phyloP scores from a whole-genome alignment of 2,888 invertebrate species.

The Lochmaea capreae region DNA sequence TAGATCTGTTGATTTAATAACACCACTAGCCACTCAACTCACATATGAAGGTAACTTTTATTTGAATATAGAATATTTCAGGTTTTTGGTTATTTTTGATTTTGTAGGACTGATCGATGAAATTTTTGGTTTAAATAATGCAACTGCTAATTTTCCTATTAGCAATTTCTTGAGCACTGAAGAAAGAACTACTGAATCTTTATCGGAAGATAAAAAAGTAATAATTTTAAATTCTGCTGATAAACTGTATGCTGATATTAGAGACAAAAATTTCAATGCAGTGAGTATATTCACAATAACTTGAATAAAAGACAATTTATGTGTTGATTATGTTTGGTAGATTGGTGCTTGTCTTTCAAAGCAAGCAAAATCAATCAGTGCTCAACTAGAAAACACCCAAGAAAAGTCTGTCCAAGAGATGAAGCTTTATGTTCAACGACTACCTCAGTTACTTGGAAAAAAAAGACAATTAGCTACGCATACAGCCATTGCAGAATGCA shows the following conservation, averaged over 20 bases:
- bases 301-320: conserved; percentile 17
- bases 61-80: neutral
- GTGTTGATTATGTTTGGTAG: conserved; percentile 55
- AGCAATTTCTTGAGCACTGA: conserved; percentile 82
- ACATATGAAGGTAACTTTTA: conserved; percentile 83
- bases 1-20: conserved; percentile 89
- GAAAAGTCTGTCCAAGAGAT: conserved; percentile 95
- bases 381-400: conserved; percentile 86
- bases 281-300: conserved; percentile 58
- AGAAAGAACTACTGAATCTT: conserved; percentile 71
- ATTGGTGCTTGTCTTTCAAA: conserved; percentile 87
- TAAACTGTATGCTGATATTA: conserved; percentile 86
- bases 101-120: conserved; percentile 87
- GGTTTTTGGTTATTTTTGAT: neutral
- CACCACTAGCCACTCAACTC: conserved; percentile 92
- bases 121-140: conserved; percentile 86
- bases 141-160: conserved; percentile 85
- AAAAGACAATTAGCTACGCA: conserved; percentile 90
- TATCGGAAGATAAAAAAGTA: conserved; percentile 75
- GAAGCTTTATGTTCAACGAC: conserved; percentile 89
- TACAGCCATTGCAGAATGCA: conserved; percentile 92
- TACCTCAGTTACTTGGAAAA: conserved; percentile 88
- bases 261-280: conserved; percentile 94
- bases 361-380: conserved; percentile 87
- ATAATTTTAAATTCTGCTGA: conserved; percentile 91